phyloP scores from a whole-genome alignment of 1,140 invertebrate species.

The Antheraea pernyi region DNA sequence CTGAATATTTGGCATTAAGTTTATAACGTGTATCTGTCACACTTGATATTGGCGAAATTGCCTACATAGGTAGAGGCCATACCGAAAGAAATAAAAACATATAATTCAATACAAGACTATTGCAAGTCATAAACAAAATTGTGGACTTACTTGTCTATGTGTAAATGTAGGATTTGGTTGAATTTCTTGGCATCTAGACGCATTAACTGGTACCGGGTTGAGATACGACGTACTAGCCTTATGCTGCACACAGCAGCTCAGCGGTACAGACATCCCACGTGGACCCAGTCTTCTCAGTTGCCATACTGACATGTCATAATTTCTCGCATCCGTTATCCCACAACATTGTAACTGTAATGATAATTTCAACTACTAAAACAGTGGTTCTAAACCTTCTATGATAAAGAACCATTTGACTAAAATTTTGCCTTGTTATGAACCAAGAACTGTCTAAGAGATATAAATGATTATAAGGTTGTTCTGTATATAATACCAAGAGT shows the following conservation, averaged over 20 bases:
- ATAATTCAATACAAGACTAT: no score
- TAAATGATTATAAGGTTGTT: no score
- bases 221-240: constrained; percentile 82
- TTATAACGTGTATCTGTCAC: no score
- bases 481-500: no score
- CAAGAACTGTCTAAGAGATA: no score
- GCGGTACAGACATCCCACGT: constrained; percentile 85
- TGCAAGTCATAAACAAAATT: background rate
- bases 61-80: no score
- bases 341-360: constrained; percentile 88
- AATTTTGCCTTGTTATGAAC: no score
- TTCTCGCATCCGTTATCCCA: constrained; percentile 87
- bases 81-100: no score
- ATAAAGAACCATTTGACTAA: no score
- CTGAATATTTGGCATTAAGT: no score
- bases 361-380: background rate
- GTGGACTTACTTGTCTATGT: constrained; percentile 78
- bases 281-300: constrained; percentile 86
- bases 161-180: constrained; percentile 81
- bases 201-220: constrained; percentile 87
- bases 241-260: constrained; percentile 88
- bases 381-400: no score
- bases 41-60: no score
- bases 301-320: constrained; percentile 92
- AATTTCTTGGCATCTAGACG: constrained; percentile 85